Base-by-base conservation (phyloP, 2,888 invertebrate species). In the Orthosia gracilis region DNA sequence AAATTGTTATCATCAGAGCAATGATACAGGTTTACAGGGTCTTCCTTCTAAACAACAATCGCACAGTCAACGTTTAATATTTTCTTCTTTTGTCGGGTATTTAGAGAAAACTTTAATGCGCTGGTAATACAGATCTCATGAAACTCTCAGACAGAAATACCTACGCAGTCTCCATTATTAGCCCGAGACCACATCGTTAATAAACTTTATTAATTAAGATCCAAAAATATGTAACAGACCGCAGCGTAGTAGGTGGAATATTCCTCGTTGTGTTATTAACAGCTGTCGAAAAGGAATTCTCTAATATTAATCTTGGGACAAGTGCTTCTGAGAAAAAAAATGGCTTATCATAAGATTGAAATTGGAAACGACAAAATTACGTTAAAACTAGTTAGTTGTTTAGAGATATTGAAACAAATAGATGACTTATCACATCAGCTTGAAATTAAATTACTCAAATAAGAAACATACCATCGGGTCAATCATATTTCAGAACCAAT, bases 181-280 rank as follows among this genome's bases (percentile, higher is more conserved):
- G 18, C n/a, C 17, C n/a, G 47, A 52, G 18, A 63, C 31, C n/a
- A 40, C 59, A 40, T 49, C 21, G 52, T 49, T 26, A 64, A 54
- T 59, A 69, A 59, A 64, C 58, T 49, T 70, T 59, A 76, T 76
- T 76, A 70, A 63, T 59, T 70, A 64, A 54, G 63, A 49, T 63
- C 77, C 70, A 63, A 69, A 76, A 76, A 63, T 70, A 70, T 70
- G 70, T 47, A 1, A 18, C 54, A 65, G 69, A 58, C 50, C 55
- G 50, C 69, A 45, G 45, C 47, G 63, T 63, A 64, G 63, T 63
- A 64, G 58, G 40, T 59, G 18, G 58, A 70, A 64, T 70, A 76
- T 70, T 76, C 18, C 31, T 62, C n/a, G 23, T 26, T 40, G 31
- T 63, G 15, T 49, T 40, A 69, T 17, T 57, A 73, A 63, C 47